Conservation (phyloP, 2,888 invertebrate species). For the Cryptocheilus praepositus region DNA sequence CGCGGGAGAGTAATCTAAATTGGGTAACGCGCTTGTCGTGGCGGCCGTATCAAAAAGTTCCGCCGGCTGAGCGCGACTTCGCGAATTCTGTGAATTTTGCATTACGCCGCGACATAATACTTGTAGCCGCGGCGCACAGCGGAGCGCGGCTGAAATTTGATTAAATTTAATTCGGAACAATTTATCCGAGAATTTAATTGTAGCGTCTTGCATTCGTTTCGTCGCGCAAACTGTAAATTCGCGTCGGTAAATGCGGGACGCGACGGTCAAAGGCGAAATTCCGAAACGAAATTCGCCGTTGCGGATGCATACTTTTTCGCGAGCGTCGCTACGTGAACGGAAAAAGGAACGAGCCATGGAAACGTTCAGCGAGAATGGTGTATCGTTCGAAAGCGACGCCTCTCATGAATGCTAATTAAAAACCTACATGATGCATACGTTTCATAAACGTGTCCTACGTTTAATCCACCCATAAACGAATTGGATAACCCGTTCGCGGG, state of each 20-base stretch:
- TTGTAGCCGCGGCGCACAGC: not conserved
- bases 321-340: not conserved
- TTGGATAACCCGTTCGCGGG: slow-evolving; percentile 32
- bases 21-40: not conserved
- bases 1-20: not conserved
- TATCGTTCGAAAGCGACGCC: slow-evolving; percentile 31
- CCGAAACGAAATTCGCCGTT: too few species aligned
- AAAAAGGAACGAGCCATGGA: not conserved
- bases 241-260: too few species aligned
- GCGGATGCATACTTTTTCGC: not conserved
- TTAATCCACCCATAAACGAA: slow-evolving; percentile 46
- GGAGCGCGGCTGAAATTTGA: not conserved
- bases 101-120: too few species aligned
- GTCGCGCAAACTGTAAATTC: slow-evolving; percentile 3
- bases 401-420: slow-evolving; percentile 49
- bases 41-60: not conserved
- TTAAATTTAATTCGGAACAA: too few species aligned
- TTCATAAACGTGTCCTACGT: slow-evolving; percentile 38
- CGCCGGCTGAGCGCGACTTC: not conserved
- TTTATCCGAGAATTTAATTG: too few species aligned
- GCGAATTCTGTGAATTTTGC: not conserved
- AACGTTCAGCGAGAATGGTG: slow-evolving; percentile 12
- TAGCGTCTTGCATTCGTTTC: too few species aligned
- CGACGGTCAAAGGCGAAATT: not conserved
- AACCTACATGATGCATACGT: slow-evolving; percentile 42